phyloP scores from a whole-genome alignment of 1,140 invertebrate species.

The Tetramorium parvispinum region DNA sequence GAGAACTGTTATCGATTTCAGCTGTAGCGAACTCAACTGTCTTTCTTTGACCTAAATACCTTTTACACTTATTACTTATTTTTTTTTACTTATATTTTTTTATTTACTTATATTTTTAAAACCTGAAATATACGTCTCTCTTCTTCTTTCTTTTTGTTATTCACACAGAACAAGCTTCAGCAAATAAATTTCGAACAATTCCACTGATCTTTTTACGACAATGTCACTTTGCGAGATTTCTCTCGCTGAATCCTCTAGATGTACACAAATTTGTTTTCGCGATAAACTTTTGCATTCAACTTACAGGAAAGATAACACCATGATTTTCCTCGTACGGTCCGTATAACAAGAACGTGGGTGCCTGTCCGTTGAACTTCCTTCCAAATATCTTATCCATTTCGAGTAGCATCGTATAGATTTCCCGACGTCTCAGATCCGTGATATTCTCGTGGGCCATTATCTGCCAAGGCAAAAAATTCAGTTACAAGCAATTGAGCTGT shows the following conservation, averaged over 20 bases:
- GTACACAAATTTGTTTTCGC: neutral
- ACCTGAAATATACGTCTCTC: neutral
- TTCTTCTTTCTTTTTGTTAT: neutral
- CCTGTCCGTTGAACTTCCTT: conserved; percentile 86
- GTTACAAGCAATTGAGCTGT: neutral
- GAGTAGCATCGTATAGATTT: conserved; percentile 89
- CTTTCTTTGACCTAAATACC: neutral
- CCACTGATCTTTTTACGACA: neutral
- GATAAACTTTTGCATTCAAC: conserved; percentile 53
- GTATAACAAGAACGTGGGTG: conserved; percentile 89
- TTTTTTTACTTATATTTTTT: neutral
- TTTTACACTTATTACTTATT: too few species aligned
- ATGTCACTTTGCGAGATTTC: neutral
- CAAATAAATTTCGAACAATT: neutral
- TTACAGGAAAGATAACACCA: conserved; percentile 89
- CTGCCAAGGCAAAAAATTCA: conserved; percentile 77
- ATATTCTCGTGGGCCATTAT: conserved; percentile 87
- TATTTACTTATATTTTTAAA: neutral
- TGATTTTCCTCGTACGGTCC: conserved; percentile 87
- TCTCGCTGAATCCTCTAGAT: neutral
- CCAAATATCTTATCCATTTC: conserved; percentile 90
- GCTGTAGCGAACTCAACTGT: neutral
- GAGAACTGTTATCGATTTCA: neutral
- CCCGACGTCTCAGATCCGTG: conserved; percentile 86
- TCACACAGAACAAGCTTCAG: neutral